Conservation (phyloP, 2,113 vertebrate genomes). For the Eulemur macaco region DNA sequence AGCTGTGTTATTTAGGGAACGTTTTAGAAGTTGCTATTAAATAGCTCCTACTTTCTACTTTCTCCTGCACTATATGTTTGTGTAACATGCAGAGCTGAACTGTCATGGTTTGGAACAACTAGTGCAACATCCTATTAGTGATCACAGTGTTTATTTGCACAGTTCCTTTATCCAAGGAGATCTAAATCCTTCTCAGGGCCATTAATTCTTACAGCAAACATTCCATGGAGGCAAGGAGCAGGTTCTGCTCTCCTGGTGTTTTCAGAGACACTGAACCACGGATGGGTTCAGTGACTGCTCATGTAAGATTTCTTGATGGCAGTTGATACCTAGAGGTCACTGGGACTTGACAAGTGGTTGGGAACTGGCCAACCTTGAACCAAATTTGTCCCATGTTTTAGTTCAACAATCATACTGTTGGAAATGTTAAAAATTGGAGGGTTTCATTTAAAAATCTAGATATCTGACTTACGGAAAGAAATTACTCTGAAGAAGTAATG, state of each 20-base stretch:
- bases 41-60: background rate
- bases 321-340: background rate
- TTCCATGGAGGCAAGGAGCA: constrained; percentile 33
- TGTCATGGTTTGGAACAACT: background rate
- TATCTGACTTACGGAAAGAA: background rate
- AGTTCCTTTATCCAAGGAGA: constrained; percentile 48
- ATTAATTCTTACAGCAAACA: constrained; percentile 57
- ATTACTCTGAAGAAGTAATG: too few relatives aligned
- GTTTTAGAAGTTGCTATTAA: background rate
- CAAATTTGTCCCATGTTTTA: background rate
- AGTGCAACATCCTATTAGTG: background rate
- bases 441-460: background rate
- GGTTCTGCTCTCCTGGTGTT: background rate
- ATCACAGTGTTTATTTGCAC: constrained; percentile 30
- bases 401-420: background rate
- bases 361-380: background rate
- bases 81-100: background rate
- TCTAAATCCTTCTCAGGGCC: constrained; percentile 40
- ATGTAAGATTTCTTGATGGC: background rate
- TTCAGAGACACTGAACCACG: background rate
- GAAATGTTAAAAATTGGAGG: background rate
- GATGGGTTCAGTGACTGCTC: background rate
- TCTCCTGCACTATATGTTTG: background rate
- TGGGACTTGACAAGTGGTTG: background rate
- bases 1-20: background rate